Base-by-base conservation (phyloP, 2,888 invertebrate genomes). In the Eupithecia subumbrata region DNA sequence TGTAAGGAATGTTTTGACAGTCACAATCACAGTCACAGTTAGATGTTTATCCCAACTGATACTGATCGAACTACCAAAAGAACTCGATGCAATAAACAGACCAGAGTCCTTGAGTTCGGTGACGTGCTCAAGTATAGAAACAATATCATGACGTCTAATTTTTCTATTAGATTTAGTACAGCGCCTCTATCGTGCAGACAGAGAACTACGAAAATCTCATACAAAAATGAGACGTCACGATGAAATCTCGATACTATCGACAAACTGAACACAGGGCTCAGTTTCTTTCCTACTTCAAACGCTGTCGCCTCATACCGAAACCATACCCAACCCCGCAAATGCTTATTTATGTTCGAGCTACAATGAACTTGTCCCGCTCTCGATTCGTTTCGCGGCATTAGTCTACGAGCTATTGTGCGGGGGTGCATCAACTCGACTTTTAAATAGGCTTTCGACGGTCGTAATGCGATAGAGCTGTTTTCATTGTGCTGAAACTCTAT, bases 291-390 rank as follows among this genome's bases (percentile, higher is more conserved):
- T 34, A 25, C 52, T 18, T n/a, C 18, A 37, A 60, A 34, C 82
- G 84, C 79, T 70, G 16, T 2, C 67, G 71, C 22, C 71, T 74
- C 34, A 75, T 75, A 69, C 74, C 78, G 69, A 72, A 76, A 79
- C 81, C 78, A 92, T 93, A 94, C 92, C 92, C 92, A 85, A 86
- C 85, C 86, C 88, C 85, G 87, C 88, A 91, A 92, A 92, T 90
- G 89, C 92, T 92, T 93, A 93, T 92, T 93, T 93, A 93, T 90
- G 92, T 90, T 89, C 89, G 82, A 89, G 88, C 88, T 88, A 90
- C 92, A 91, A 90, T 90, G 92, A 92, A 92, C 91, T 90, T 87
- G 90, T 89, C 88, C 88, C 87, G 85, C 81, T 87, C 90, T 90
- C 91, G 86, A 92, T 92, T 91, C 90, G 90, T 92, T 92, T 91